phyloP scores from a whole-genome alignment of 2,888 invertebrate genomes.

The Serripes groenlandicus region DNA sequence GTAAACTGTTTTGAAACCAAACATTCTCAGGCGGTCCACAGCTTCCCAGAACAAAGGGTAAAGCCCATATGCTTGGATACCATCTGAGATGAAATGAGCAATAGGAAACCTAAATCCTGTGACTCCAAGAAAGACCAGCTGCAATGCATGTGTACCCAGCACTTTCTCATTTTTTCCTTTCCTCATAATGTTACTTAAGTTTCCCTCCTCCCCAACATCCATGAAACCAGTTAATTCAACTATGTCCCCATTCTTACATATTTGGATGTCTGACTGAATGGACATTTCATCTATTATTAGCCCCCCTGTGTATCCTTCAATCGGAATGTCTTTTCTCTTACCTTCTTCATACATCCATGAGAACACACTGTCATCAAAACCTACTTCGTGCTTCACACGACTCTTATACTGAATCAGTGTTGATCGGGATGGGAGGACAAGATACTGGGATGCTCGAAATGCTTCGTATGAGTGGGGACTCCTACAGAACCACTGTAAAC shows the following conservation, averaged over 20 bases:
- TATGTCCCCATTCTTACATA: slow-evolving; percentile 51
- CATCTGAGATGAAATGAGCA: slow-evolving; percentile 36
- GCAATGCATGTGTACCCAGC: slow-evolving; percentile 59
- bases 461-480: slow-evolving; percentile 36
- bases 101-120: slow-evolving; percentile 61
- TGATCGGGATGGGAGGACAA: slow-evolving; percentile 31
- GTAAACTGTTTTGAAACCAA: slow-evolving; percentile 41
- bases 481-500: slow-evolving; percentile 32
- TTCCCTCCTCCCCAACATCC: slow-evolving; percentile 52
- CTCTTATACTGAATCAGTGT: slow-evolving; percentile 35
- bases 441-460: slow-evolving; percentile 17
- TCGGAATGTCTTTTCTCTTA: slow-evolving; percentile 13
- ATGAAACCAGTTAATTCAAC: slow-evolving; percentile 56
- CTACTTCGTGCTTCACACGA: slow-evolving; percentile 19
- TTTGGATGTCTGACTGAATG: slow-evolving; percentile 54
- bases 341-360: slow-evolving; percentile 43
- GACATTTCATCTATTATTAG: slow-evolving; percentile 54
- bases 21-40: slow-evolving; percentile 29
- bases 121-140: slow-evolving; percentile 58
- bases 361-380: slow-evolving; percentile 42
- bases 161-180: slow-evolving; percentile 47
- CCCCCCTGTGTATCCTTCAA: slow-evolving; percentile 36
- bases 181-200: slow-evolving; percentile 30
- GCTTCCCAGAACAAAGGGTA: slow-evolving; percentile 49
- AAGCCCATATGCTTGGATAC: slow-evolving; percentile 33